Conservation (phyloP, 1,140 invertebrate genomes). For the Eciton burchellii region DNA sequence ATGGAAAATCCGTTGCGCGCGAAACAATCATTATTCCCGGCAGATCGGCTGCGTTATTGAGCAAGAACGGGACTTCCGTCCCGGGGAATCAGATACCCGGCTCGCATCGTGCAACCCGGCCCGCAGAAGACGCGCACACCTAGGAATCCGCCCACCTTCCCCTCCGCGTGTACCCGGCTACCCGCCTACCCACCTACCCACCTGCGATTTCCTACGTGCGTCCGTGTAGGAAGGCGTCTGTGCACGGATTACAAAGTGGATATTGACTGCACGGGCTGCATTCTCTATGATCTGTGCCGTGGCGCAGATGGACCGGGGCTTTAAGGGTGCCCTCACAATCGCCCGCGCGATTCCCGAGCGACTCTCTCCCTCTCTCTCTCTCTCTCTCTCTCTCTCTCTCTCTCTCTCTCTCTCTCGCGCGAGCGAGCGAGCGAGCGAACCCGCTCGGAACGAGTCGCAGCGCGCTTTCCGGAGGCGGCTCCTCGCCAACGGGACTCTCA, state of each 20-base stretch:
- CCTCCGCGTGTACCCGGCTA: slow-evolving; percentile 20
- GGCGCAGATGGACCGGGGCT: slow-evolving; percentile 38
- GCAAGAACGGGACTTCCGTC: slow-evolving; percentile 80
- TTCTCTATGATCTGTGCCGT: slow-evolving; percentile 60
- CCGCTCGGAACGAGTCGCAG: too few relatives aligned
- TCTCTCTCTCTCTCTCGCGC: not conserved
- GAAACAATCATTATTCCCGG: slow-evolving; percentile 73
- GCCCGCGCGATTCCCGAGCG: not conserved
- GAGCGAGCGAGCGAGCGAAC: too few relatives aligned
- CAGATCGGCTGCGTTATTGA: slow-evolving; percentile 78
- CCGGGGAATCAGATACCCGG: slow-evolving; percentile 76
- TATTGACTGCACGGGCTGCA: slow-evolving; percentile 53
- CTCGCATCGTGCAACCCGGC: slow-evolving; percentile 63
- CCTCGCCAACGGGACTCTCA: too few relatives aligned
- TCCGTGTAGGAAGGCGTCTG: slow-evolving; percentile 59
- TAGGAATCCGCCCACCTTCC: slow-evolving; percentile 56
- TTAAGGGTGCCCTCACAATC: slow-evolving; percentile 40
- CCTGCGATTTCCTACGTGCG: slow-evolving; percentile 62
- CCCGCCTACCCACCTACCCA: slow-evolving; percentile 28
- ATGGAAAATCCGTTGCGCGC: slow-evolving; percentile 20
- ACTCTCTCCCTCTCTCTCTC: not conserved
- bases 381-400: not conserved
- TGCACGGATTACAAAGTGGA: slow-evolving; percentile 72
- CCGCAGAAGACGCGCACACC: slow-evolving; percentile 60
- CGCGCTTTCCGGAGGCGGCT: too few relatives aligned